Conservation (phyloP, 2,888 invertebrate species). For the Andrena praecox region DNA sequence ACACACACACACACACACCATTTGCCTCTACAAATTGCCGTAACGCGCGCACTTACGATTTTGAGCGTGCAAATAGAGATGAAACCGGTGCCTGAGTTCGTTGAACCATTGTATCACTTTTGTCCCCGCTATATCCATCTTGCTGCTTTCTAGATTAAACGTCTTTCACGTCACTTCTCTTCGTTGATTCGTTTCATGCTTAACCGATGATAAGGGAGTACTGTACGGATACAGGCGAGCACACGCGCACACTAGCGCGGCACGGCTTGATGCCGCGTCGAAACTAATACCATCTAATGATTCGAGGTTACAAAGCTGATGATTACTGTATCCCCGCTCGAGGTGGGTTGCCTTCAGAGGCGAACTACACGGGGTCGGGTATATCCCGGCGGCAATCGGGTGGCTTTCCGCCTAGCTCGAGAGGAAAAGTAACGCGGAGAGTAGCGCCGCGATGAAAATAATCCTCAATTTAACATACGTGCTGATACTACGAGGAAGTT, state of each 20-base stretch:
- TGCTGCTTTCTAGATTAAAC: slow-evolving; percentile 51
- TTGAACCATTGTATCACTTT: slow-evolving; percentile 81
- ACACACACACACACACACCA: background rate
- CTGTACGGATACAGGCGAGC: background rate
- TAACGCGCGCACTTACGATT: slow-evolving; percentile 79
- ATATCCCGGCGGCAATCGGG: background rate
- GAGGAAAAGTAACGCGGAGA: slow-evolving; percentile 6
- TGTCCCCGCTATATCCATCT: slow-evolving; percentile 79
- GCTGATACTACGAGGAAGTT: background rate
- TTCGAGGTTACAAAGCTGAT: slow-evolving; percentile 33
- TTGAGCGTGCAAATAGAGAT: slow-evolving; percentile 80
- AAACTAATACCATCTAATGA: slow-evolving; percentile 1
- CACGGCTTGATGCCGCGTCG: background rate
- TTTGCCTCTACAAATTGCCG: background rate
- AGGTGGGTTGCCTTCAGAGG: background rate
- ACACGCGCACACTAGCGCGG: slow-evolving; percentile 10
- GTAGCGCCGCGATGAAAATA: background rate
- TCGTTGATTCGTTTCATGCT: slow-evolving; percentile 48
- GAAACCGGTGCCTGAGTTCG: slow-evolving; percentile 80
- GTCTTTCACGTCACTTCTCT: slow-evolving; percentile 55
- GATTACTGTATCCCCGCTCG: background rate
- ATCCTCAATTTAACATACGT: background rate
- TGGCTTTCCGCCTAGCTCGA: slow-evolving; percentile 11
- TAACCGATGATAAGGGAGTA: slow-evolving; percentile 41
- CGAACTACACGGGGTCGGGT: background rate